Percentiles rank a stretch among this genome's conserved stretches.
Evolutionary conservation across 2,888 invertebrate genomes (phyloP).

Genomic region (Podabrus alpinus): DNA sequence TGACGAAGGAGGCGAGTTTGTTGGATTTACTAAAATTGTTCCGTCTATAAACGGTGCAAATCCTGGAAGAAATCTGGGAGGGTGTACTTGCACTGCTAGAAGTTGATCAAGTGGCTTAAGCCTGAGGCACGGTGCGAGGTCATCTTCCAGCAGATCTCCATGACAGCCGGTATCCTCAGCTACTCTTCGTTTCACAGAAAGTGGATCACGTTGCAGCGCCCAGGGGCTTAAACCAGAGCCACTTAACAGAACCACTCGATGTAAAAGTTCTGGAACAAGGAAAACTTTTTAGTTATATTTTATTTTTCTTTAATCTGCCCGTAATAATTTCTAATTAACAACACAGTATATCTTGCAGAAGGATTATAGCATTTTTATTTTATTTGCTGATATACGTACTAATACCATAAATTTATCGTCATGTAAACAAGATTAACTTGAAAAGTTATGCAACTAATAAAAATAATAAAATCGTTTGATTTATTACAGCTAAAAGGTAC

Average conservation of each 20-base stretch:
- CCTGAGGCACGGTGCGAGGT: slow-evolving; percentile 83
- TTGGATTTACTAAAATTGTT: slow-evolving; percentile 75
- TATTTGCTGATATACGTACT: neutral
- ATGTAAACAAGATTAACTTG: neutral
- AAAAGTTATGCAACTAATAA: neutral
- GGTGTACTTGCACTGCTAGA: slow-evolving; percentile 74
- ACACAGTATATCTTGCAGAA: no score
- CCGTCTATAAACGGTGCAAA: slow-evolving; percentile 96
- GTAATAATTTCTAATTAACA: neutral
- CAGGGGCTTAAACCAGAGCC: slow-evolving; percentile 91
- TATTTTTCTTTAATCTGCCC: neutral
- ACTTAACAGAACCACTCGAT: slow-evolving; percentile 84
- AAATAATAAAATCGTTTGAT: neutral
- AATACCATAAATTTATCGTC: neutral
- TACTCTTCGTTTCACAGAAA: slow-evolving; percentile 77
- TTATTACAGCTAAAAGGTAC: neutral
- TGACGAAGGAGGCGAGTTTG: slow-evolving; percentile 51
- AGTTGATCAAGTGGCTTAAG: slow-evolving; percentile 76
- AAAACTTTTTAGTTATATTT: slow-evolving; percentile 5
- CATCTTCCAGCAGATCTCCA: slow-evolving; percentile 79
- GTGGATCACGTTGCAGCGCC: slow-evolving; percentile 86
- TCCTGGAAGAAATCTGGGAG: slow-evolving; percentile 82
- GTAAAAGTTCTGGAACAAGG: slow-evolving; percentile 76
- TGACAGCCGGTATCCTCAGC: slow-evolving; percentile 84
- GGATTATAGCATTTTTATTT: neutral